A percentile compares a stretch with the other conserved stretches of the same genome.
Conservation (phyloP, 2,888 invertebrate species). For the Drosophila neotestacea region DNA sequence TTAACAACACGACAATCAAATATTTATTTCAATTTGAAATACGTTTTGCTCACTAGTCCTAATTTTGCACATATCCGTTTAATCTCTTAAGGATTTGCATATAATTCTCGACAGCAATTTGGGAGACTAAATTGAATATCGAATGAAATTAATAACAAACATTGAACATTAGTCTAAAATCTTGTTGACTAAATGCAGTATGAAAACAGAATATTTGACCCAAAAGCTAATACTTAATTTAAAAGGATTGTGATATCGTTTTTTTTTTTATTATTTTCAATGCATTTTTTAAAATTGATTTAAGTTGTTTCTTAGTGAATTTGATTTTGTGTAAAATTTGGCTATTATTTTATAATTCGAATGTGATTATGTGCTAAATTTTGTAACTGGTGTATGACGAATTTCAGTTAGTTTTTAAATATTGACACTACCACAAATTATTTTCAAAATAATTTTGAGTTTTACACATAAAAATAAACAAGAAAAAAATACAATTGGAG, state of each 20-base stretch:
- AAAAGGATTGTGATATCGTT: background rate
- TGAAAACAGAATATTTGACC: too few species aligned
- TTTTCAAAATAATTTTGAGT: slow-evolving; percentile 2
- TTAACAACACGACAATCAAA: background rate
- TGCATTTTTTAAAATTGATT: background rate
- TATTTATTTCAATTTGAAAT: background rate
- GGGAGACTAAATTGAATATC: background rate
- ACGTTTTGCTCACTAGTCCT: background rate
- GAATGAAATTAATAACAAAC: background rate
- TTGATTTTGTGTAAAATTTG: background rate
- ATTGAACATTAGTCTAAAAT: background rate
- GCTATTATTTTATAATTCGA: background rate
- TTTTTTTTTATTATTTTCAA: background rate
- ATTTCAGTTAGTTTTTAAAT: background rate
- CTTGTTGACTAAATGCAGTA: too few species aligned
- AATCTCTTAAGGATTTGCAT: background rate
- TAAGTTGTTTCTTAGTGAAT: background rate
- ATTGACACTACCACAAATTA: slow-evolving; percentile 17
- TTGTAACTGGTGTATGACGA: background rate
- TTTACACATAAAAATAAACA: slow-evolving; percentile 24
- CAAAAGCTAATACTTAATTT: too few species aligned
- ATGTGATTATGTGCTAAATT: background rate
- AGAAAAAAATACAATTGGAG: slow-evolving; percentile 20
- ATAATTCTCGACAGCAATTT: background rate
- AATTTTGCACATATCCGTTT: background rate